These are phyloP conservation scores for Leptarthrus brevirostris DNA, from an alignment of 2,888 invertebrate genomes.

Conservation along the genomic window DNA sequence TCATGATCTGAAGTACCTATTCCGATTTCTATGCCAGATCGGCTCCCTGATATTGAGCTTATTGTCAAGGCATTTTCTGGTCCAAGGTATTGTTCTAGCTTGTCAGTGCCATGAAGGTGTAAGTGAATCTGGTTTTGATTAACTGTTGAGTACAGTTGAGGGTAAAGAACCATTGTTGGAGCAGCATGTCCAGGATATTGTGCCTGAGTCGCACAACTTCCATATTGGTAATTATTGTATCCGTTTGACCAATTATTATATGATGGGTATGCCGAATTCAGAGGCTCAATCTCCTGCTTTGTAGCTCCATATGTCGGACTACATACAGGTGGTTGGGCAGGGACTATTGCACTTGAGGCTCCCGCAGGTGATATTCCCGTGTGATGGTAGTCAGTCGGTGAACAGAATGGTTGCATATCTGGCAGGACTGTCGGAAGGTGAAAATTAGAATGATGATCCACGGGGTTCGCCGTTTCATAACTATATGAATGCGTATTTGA, in stretches of 20 bases:
- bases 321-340: constrained; percentile 59
- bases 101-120: constrained; percentile 77
- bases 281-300: constrained; percentile 63
- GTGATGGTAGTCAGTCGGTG: constrained; percentile 67
- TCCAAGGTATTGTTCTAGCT: constrained; percentile 74
- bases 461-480: constrained; percentile 63
- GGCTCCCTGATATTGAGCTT: constrained; percentile 67
- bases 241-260: constrained; percentile 70
- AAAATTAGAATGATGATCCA: constrained; percentile 68
- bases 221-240: constrained; percentile 79
- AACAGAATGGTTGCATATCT: constrained; percentile 70
- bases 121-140: constrained; percentile 89
- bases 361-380: constrained; percentile 60
- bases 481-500: constrained; percentile 68
- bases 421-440: constrained; percentile 72
- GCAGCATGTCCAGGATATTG: constrained; percentile 64
- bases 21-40: constrained; percentile 70
- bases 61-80: constrained; percentile 71
- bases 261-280: constrained; percentile 61
- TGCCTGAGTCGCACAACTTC: constrained; percentile 64
- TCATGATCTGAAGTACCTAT: constrained; percentile 65
- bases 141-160: constrained; percentile 84
- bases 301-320: constrained; percentile 60
- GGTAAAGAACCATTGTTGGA: constrained; percentile 79
- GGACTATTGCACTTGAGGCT: constrained; percentile 57